Evolutionary conservation across 2,797 vertebrate species (phyloP), one percentile per base, ranked within the genome.

Genomic region (Chelidonichthys spinosus): DNA sequence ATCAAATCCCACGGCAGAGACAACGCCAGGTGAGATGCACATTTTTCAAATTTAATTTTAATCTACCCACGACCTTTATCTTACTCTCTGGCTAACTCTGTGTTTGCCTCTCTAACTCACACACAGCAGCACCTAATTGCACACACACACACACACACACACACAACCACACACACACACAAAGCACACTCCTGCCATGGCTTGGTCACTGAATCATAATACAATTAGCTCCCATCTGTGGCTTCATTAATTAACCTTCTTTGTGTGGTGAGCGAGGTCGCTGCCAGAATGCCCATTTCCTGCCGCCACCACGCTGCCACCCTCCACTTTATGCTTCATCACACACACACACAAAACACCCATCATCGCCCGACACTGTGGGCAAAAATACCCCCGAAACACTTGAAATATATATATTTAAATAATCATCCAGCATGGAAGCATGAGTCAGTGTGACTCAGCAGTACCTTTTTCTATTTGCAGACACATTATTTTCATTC

Each of bases 1-100:
- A 91, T 99, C 92, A 99, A 99, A 89, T 99, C 98, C 3, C 98
- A 99, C 0, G 98, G 98, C 79, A 96, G 98, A 79, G 98, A 99
- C 92, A 99, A 99, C 0, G 97, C 98, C 78, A 97, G 98, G 98
- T 99, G 93, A 89, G 90, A 86, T 46, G 33, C 60, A 61, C 14
- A 55, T 74, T 64, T 69, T 52, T 44, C 6, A 61, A 53, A 60
- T 35, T 65, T 79, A 2, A 71, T 72, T 85, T 74, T 46, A 70
- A 52, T 72, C 63, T 60, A 14, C 10, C 25, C 39, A 58, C 37
- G 25, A 36, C 32, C 49, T 69, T 18, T 44, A 46, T 62, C 72
- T 44, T 35, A 18, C 61, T 37, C n/a, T 39, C 43, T 81, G 55
- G 15, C 54, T 17, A 14, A n/a, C 60, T 42, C 11, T 65, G 54